A percentile compares a stretch with the other conserved stretches of the same genome.
These are phyloP conservation scores for Chelon auratus DNA, from an alignment of 2,797 vertebrate species.

Conservation along the genomic window DNA sequence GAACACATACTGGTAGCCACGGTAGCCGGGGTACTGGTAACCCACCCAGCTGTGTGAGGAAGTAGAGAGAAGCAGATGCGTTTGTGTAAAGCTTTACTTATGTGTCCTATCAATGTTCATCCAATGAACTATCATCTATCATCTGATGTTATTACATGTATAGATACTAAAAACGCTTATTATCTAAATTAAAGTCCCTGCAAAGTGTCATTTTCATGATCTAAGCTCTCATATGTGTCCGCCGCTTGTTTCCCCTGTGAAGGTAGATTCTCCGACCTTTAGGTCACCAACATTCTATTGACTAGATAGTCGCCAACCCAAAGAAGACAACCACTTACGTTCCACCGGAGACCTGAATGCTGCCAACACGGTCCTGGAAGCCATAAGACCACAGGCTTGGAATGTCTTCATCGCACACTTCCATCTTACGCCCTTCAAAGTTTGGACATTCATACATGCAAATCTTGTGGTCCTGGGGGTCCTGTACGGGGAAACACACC, in stretches of 20 bases:
- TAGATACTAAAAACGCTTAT: neutral
- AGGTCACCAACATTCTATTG: neutral
- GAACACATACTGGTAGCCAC: conserved; percentile 88
- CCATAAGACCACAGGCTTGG: conserved; percentile 90
- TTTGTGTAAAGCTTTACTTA: neutral
- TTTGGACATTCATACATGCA: conserved; percentile 86
- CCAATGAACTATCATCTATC: no score
- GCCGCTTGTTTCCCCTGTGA: neutral
- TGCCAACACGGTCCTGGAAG: conserved; percentile 88
- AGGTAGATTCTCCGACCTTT: neutral
- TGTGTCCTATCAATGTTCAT: neutral
- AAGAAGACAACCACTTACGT: conserved; percentile 80
- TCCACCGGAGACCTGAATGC: conserved; percentile 88
- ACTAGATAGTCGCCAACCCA: neutral
- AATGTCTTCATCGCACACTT: conserved; percentile 89
- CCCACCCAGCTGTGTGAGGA: conserved; percentile 85
- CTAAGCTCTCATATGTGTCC: neutral
- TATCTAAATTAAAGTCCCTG: no score
- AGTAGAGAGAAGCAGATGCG: conserved; percentile 14
- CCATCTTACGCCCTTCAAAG: conserved; percentile 91
- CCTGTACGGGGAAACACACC: conserved; percentile 69
- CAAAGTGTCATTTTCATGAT: neutral
- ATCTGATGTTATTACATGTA: no score
- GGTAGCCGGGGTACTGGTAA: conserved; percentile 90
- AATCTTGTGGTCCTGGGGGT: conserved; percentile 89